Conservation (phyloP, 2,888 invertebrate species). For the Pecten maximus region DNA sequence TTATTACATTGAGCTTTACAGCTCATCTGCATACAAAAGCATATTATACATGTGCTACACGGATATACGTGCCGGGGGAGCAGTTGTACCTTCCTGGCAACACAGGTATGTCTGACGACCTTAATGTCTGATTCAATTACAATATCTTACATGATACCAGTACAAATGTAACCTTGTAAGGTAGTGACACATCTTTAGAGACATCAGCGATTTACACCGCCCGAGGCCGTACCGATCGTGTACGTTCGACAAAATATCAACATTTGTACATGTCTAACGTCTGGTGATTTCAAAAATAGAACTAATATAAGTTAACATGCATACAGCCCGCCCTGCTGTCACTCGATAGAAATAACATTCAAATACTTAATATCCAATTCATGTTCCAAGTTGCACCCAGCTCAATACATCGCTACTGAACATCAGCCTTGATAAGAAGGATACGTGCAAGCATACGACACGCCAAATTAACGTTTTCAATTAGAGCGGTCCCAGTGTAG, state of each 20-base stretch:
- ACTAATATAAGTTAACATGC: neutral
- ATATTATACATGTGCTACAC: too few species aligned
- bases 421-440: neutral
- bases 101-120: too few species aligned
- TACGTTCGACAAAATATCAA: neutral
- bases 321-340: neutral
- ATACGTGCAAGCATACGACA: neutral
- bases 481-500: neutral
- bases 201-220: neutral
- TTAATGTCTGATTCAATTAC: neutral
- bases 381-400: neutral
- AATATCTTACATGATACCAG: neutral
- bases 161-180: neutral
- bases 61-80: too few species aligned
- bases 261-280: neutral
- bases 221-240: neutral
- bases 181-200: neutral
- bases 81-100: too few species aligned
- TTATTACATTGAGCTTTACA: too few species aligned
- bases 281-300: neutral
- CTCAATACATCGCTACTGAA: neutral
- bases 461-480: neutral
- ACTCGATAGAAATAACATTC: neutral
- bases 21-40: too few species aligned
- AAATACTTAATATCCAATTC: neutral